These are phyloP conservation scores for Chlamydotis undulata DNA, from an alignment of 2,113 vertebrate genomes.

Conservation along the genomic window DNA sequence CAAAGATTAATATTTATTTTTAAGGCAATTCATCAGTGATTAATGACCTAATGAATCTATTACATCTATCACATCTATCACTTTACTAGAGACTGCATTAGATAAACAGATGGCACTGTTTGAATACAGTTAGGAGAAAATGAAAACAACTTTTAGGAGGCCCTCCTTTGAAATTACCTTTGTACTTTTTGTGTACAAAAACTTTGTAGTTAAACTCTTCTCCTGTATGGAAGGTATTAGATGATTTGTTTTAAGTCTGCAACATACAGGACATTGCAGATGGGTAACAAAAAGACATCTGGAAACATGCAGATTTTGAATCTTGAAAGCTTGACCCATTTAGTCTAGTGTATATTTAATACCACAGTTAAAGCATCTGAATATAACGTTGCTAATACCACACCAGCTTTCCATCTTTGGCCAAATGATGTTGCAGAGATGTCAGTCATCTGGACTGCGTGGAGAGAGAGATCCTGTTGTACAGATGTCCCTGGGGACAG, in stretches of 20 bases:
- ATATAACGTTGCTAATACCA: neutral
- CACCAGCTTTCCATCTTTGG: neutral
- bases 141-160: neutral
- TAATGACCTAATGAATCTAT: conserved; percentile 24
- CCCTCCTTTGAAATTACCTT: neutral
- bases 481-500: neutral
- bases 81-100: neutral
- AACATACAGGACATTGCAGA: neutral
- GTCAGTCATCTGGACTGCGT: neutral
- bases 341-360: neutral
- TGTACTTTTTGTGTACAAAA: neutral
- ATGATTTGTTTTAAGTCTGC: neutral
- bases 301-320: neutral
- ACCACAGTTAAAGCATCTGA: neutral
- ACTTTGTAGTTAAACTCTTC: neutral
- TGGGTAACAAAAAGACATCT: neutral
- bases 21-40: conserved; percentile 37
- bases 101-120: neutral
- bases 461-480: neutral
- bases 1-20: conserved; percentile 66
- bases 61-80: conserved; percentile 44
- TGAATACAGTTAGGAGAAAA: neutral
- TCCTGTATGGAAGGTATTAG: neutral
- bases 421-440: neutral
- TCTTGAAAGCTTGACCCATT: neutral